Percentiles rank a stretch among this genome's conserved stretches.
These are phyloP conservation scores for Archaeoteleia sp. DNA, from an alignment of 2,888 invertebrate genomes.

Conservation along the genomic window DNA sequence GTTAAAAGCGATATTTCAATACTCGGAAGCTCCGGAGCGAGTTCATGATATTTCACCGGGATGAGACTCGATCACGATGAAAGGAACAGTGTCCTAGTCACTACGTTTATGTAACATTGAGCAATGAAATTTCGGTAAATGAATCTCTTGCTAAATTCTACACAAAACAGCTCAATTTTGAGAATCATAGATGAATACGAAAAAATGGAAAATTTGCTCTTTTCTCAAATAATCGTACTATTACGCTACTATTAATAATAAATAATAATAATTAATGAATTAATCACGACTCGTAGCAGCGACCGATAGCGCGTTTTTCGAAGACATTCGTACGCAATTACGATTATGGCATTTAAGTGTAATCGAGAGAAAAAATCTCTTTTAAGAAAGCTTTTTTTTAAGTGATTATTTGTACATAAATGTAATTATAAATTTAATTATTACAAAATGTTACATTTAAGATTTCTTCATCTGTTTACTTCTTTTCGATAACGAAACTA, in stretches of 20 bases:
- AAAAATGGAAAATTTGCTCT: slow-evolving; percentile 56
- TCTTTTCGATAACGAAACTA: too few species aligned
- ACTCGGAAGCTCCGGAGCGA: too few species aligned
- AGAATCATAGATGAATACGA: slow-evolving; percentile 46
- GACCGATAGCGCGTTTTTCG: slow-evolving; percentile 48
- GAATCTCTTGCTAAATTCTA: slow-evolving; percentile 69
- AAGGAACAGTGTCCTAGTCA: slow-evolving; percentile 68
- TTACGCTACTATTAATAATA: slow-evolving; percentile 58
- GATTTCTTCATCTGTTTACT: too few species aligned
- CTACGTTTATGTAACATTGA: slow-evolving; percentile 51
- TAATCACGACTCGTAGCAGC: slow-evolving; percentile 49
- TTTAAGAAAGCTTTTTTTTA: too few species aligned
- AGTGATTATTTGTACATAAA: too few species aligned
- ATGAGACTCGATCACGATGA: not conserved
- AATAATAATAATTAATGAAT: slow-evolving; percentile 47
- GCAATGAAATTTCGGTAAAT: slow-evolving; percentile 40
- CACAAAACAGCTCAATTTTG: slow-evolving; percentile 62
- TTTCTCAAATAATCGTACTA: slow-evolving; percentile 66
- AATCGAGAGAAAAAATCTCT: too few species aligned
- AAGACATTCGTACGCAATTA: slow-evolving; percentile 29
- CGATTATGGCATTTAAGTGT: too few species aligned
- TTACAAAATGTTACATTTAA: too few species aligned
- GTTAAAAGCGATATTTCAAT: too few species aligned
- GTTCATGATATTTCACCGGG: too few species aligned
- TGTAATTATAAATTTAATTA: too few species aligned